Percentiles rank a stretch among this genome's conserved stretches.
These are phyloP conservation scores for Cylloceria caligata DNA, from an alignment of 2,888 invertebrate genomes.

Conservation along the genomic window DNA sequence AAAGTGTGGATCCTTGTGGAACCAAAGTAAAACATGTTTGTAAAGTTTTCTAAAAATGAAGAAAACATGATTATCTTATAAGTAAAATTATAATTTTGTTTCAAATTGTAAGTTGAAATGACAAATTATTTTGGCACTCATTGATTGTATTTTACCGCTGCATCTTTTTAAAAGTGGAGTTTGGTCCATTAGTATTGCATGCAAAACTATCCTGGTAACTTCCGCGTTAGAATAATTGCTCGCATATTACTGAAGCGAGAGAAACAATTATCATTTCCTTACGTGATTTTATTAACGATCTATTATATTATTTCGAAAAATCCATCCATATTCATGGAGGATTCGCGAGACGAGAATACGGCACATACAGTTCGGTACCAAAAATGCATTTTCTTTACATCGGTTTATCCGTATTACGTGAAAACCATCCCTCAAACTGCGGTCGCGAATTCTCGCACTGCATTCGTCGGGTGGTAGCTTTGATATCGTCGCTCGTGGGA, in stretches of 20 bases:
- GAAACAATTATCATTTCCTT: too few species aligned
- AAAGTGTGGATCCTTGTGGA: background rate
- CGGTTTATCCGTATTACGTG: conserved; percentile 41
- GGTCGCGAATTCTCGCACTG: conserved; percentile 2
- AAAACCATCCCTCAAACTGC: conserved; percentile 23
- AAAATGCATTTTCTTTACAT: conserved; percentile 30
- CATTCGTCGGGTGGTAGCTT: conserved; percentile 10
- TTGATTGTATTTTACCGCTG: background rate
- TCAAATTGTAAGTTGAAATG: background rate
- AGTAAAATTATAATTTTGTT: background rate
- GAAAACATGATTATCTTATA: background rate
- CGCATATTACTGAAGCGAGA: too few species aligned
- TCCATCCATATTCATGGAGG: too few species aligned
- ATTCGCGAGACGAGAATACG: too few species aligned
- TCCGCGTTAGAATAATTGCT: too few species aligned
- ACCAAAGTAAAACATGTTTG: background rate
- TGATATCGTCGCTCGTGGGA: conserved; percentile 31
- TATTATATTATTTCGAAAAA: too few species aligned
- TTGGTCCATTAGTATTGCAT: background rate
- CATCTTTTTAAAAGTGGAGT: too few species aligned
- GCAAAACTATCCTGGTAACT: too few species aligned
- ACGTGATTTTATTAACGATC: too few species aligned
- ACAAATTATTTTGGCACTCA: background rate
- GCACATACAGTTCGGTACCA: background rate
- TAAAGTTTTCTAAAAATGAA: background rate